Evolutionary conservation across 2,888 invertebrate species (phyloP).

Genomic region (Branchipolynoe longqiensis): DNA sequence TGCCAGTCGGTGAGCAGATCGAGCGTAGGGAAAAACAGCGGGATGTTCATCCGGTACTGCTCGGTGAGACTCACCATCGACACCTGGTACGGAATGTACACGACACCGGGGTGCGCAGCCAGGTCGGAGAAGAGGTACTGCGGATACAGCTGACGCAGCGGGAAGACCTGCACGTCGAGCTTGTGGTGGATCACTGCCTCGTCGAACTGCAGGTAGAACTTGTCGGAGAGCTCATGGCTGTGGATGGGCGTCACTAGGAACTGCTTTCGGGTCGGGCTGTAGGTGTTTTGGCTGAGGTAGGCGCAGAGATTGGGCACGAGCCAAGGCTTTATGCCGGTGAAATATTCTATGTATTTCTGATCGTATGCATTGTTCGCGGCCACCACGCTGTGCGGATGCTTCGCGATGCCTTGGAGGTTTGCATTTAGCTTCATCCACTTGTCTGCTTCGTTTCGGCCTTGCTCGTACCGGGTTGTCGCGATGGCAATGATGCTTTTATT

Average conservation of each 20-base stretch:
- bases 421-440: slow-evolving; percentile 64
- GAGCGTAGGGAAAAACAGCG: slow-evolving; percentile 69
- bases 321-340: slow-evolving; percentile 67
- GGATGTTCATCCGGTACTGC: slow-evolving; percentile 69
- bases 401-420: slow-evolving; percentile 60
- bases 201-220: slow-evolving; percentile 67
- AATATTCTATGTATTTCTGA: slow-evolving; percentile 70
- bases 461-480: slow-evolving; percentile 68
- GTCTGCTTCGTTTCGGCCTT: slow-evolving; percentile 62
- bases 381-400: slow-evolving; percentile 61
- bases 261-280: slow-evolving; percentile 65
- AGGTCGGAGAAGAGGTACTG: slow-evolving; percentile 68
- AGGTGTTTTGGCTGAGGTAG: slow-evolving; percentile 66
- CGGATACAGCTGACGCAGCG: slow-evolving; percentile 68
- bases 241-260: slow-evolving; percentile 69
- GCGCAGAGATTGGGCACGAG: slow-evolving; percentile 68
- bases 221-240: slow-evolving; percentile 66
- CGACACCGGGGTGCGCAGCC: slow-evolving; percentile 68
- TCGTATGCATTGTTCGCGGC: slow-evolving; percentile 71
- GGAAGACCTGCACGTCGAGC: slow-evolving; percentile 65
- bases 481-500: slow-evolving; percentile 69
- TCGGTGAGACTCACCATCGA: slow-evolving; percentile 70
- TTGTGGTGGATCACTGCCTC: slow-evolving; percentile 61
- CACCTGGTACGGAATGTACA: slow-evolving; percentile 70
- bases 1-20: slow-evolving; percentile 69